Base-by-base conservation (phyloP, 2,888 invertebrate species). In the Drosophila parthenogenetica region DNA sequence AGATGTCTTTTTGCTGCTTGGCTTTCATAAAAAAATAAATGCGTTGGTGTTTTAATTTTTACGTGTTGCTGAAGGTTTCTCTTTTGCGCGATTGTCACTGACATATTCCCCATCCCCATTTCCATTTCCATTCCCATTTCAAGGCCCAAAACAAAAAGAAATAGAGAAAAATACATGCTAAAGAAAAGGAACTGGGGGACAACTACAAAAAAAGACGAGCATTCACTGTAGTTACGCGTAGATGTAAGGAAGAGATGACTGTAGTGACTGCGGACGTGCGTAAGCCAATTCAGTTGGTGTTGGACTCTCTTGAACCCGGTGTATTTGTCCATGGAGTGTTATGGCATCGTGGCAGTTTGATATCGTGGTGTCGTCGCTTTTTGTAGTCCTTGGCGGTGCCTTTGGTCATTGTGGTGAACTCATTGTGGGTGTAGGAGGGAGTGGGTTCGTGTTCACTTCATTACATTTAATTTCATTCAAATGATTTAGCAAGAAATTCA, bases 31-130 rank as follows among this genome's bases (percentile, higher is more conserved):
- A 70, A 19, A 64, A 66, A 35, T 35, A 61, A 76, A 77, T 79
- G 89, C 82, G 88, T 85, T 85, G 88, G 85, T 79, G 86, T 85
- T 89, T 87, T 74, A 80, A 89, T 87, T 81, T 62, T 79, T 85
- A 87, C 88, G 82, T 84, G 83, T 83, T 80, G 73, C 72, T 69
- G 69, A 69, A 77, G 70, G 73, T 66, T 81, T 71, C 64, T 67
- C 49, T 57, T 19, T 45, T 53, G 55, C 61, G 76, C 64, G 68
- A 68, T 54, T 67, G 61, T 58, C 68, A 63, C 59, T 58, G 54
- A 60, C 77, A 54, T 53, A 13, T 35, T 35, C 35, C 61, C 53
- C 58, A 66, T 40, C 81, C 67, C 63, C 66, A 70, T 60, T 71
- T 63, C 79, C 71, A 58, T 60, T 55, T 59, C 69, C 59, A 55